Conservation (phyloP, 2,797 vertebrate species). For the Esox lucius region DNA sequence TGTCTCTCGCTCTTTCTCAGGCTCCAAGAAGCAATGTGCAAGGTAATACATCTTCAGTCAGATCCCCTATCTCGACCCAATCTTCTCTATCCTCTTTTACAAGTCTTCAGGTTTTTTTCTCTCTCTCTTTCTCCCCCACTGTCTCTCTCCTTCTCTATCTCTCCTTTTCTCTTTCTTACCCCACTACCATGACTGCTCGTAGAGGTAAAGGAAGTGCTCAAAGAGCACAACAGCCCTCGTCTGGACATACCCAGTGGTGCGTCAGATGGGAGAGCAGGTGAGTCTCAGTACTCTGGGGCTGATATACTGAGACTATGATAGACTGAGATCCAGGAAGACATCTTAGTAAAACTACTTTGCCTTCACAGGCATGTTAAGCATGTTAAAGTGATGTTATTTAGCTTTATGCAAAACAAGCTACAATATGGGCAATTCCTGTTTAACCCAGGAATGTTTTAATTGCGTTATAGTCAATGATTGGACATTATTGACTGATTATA, state of each 20-base stretch:
- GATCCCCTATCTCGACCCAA: background rate
- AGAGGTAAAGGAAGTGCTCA: slow-evolving; percentile 43
- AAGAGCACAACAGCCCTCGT: slow-evolving; percentile 60
- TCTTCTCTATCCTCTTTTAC: slow-evolving; percentile 17
- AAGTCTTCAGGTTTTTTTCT: slow-evolving; percentile 22
- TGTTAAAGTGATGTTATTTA: background rate
- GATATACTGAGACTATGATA: slow-evolving; percentile 10
- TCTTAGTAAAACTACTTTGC: slow-evolving; percentile 12
- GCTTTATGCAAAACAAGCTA: background rate
- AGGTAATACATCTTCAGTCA: slow-evolving; percentile 32
- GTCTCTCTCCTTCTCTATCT: slow-evolving; percentile 14
- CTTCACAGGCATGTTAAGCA: background rate
- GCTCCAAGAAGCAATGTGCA: slow-evolving; percentile 33
- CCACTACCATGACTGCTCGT: slow-evolving; percentile 36
- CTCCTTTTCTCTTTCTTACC: slow-evolving; percentile 49
- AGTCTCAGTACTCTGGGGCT: slow-evolving; percentile 35
- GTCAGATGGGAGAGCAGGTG: slow-evolving; percentile 62
- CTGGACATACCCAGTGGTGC: slow-evolving; percentile 58
- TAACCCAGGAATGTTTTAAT: background rate
- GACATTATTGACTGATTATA: background rate
- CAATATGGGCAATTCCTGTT: background rate
- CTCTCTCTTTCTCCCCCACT: slow-evolving; percentile 24
- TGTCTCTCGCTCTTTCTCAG: slow-evolving; percentile 23
- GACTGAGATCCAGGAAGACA: background rate
- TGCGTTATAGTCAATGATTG: background rate